A percentile compares a stretch with the other conserved stretches of the same genome.
Evolutionary conservation across 2,113 vertebrate species (phyloP).

Genomic region (Eulacestoma nigropectus): DNA sequence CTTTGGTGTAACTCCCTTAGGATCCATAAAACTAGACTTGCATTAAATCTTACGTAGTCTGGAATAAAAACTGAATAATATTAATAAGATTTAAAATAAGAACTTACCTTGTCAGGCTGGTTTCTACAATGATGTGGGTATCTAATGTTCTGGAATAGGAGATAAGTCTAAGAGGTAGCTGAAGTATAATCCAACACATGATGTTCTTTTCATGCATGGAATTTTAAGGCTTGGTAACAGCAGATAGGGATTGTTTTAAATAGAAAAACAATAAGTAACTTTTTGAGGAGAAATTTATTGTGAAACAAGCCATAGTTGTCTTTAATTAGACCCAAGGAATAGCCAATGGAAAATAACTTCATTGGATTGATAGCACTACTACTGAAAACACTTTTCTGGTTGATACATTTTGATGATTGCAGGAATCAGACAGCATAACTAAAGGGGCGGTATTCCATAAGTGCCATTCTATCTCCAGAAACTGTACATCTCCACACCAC

Average conservation of each 20-base stretch:
- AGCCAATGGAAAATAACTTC: slow-evolving; percentile 10
- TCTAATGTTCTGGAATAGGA: background rate
- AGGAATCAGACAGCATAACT: background rate
- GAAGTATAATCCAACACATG: background rate
- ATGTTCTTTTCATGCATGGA: background rate
- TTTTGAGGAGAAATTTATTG: background rate
- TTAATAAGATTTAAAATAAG: background rate
- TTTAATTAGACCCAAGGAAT: background rate
- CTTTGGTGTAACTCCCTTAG: background rate
- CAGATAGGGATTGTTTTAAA: background rate
- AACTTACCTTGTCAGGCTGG: background rate
- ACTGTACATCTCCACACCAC: background rate
- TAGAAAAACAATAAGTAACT: background rate
- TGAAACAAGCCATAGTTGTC: background rate
- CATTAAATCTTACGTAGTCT: background rate
- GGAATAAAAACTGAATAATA: background rate
- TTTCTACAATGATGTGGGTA: background rate
- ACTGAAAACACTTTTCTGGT: slow-evolving; percentile 10
- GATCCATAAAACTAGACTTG: background rate
- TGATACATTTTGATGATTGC: background rate
- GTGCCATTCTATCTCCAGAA: background rate
- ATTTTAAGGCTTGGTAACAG: background rate
- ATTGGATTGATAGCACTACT: background rate
- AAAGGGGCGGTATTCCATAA: background rate
- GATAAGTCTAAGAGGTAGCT: background rate